Base-by-base conservation (phyloP, 2,888 invertebrate species). In the Trichopria drosophilae region DNA sequence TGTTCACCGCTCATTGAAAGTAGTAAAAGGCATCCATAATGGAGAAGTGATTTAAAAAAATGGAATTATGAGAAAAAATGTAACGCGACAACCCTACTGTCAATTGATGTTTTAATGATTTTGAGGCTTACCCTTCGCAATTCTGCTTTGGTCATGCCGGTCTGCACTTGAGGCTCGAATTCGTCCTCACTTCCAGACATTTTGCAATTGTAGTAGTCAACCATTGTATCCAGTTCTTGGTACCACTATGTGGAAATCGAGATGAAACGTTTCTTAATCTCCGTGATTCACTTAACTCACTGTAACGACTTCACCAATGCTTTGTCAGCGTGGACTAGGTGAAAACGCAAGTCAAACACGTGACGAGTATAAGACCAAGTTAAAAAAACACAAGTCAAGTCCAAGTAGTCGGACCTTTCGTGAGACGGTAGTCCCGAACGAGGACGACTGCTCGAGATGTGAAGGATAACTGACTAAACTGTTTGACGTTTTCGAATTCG, bases 111-210 rank as follows among this genome's bases (percentile, higher is more conserved):
- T 12, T 12, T 10, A 35, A 13, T 20, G 16, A 15, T 10, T 19
- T 26, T 9, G 15, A 26, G 37, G 56, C 59, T 77, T 76, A 85
- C 85, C 82, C 85, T 84, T 73, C 87, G 78, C 50, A 86, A 76
- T 68, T 86, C 86, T 1, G 86, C 86, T 67, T 86, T 86, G 1
- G 85, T 83, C 80, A 85, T 78, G 50, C 81, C 81, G 4, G 80
- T 76, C 32, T 75, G 74, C 63, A 60, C 43, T 26, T 77, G 76
- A n/a, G 80, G 68, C 55, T 84, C 83, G 10, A 66, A 71, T 62
- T 75, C 75, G 29, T 75, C 75, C 47, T 75, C 73, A 59, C 75
- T 75, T 59, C 72, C 73, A 35, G 73, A 74, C 75, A 75, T 75
- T 59, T 73, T 75, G 67, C 64, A 67, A 54, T 68, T 69, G 57